Percentiles rank a stretch among this genome's conserved stretches.
These are phyloP conservation scores for Enteromius argenteus DNA, from an alignment of 2,797 vertebrate genomes.

Conservation along the genomic window DNA sequence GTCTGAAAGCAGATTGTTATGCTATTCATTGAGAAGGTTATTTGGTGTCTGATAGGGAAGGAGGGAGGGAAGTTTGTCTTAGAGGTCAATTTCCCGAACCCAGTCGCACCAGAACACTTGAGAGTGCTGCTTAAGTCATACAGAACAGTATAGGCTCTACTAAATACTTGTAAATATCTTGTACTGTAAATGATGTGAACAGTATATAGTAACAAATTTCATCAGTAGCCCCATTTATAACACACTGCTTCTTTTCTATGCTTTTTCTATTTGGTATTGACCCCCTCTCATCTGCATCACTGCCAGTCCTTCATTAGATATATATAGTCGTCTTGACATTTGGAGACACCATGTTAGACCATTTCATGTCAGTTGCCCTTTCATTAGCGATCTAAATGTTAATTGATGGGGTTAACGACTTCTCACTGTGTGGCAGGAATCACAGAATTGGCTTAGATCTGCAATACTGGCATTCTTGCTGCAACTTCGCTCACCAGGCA, in stretches of 20 bases:
- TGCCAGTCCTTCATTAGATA: not conserved
- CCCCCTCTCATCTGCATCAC: slow-evolving; percentile 1
- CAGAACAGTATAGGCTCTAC: not conserved
- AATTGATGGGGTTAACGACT: slow-evolving; percentile 41
- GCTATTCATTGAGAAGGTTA: slow-evolving; percentile 24
- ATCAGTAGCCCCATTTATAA: not conserved
- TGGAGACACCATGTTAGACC: slow-evolving; percentile 9
- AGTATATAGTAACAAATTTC: not conserved
- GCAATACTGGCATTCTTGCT: not conserved
- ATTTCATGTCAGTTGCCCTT: slow-evolving; percentile 13
- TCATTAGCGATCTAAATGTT: slow-evolving; percentile 39
- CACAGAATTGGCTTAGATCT: slow-evolving; percentile 14
- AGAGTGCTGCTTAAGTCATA: not conserved
- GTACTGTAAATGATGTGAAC: not conserved
- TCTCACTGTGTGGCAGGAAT: slow-evolving; percentile 10
- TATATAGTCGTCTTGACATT: slow-evolving; percentile 8
- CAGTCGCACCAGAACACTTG: not conserved
- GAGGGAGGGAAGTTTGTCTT: not conserved
- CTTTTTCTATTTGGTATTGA: not conserved
- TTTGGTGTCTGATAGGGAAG: slow-evolving; percentile 17
- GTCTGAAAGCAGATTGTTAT: slow-evolving; percentile 26
- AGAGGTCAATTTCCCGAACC: not conserved
- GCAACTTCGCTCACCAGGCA: not conserved
- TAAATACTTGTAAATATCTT: not conserved
- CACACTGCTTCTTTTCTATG: not conserved